Conservation (phyloP, 2,888 invertebrate genomes). For the Nezara viridula region DNA sequence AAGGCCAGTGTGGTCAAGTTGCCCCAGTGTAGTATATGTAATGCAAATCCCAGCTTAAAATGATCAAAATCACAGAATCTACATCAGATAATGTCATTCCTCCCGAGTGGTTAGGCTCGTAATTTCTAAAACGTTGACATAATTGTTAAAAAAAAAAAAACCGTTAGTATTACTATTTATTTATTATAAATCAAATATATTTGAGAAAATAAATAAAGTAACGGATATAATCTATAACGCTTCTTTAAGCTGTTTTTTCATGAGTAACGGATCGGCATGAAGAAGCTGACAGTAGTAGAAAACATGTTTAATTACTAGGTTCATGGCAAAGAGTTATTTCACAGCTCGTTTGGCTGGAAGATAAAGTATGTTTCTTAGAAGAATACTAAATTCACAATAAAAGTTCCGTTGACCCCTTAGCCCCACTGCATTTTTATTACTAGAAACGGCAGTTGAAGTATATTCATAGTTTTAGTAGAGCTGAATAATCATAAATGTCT, state of each 20-base stretch:
- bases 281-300: background rate
- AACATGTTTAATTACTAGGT: background rate
- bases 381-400: background rate
- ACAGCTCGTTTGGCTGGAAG: background rate
- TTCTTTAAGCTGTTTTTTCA: too few species aligned
- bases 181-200: too few species aligned
- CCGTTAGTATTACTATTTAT: too few species aligned
- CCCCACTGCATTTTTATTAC: background rate
- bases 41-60: background rate
- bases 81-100: too few species aligned
- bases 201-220: too few species aligned
- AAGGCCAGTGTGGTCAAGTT: background rate
- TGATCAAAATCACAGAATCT: too few species aligned
- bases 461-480: background rate
- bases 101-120: too few species aligned
- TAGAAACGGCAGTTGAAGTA: background rate
- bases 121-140: too few species aligned
- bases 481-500: too few species aligned
- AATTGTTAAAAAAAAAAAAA: too few species aligned
- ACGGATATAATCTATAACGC: too few species aligned
- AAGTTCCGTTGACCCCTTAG: background rate
- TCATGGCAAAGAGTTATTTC: background rate
- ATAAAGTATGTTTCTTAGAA: background rate
- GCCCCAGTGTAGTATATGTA: background rate
- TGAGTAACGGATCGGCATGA: background rate